Base-by-base conservation (phyloP, 1,140 invertebrate species). In the Pectinophora gossypiella region DNA sequence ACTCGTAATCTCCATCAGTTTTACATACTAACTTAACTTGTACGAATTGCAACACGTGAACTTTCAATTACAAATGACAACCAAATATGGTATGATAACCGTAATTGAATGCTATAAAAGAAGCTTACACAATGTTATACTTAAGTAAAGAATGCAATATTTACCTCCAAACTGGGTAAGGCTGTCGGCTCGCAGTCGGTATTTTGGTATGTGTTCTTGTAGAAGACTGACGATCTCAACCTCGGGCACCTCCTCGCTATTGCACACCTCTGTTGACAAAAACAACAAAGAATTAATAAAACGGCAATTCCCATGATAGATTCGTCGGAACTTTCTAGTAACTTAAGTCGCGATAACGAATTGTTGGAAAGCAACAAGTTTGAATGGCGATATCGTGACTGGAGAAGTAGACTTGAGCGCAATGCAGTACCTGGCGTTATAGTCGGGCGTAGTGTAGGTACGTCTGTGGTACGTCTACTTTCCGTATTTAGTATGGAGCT, bases 151-250 rank as follows among this genome's bases (percentile, higher is more conserved):
- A 32, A 32, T n/a, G 27, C n/a, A 32, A 23, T 23, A 43, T 71
- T 90, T 88, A 96, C 95, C 95, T 89, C 93, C 92, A 88, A 98
- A 99, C 77, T 96, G 91, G n/a, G 97, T 98, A 55, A 98, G 91
- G 53, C 95, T 95, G 88, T 99, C 97, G 47, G 96, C 96, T 84
- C 97, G 91, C 43, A 99, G 91, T 80, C 94, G 95, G 82, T 99
- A 99, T 74, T 93, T 93, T 43, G 97, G 97, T 83, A 99, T 97
- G 88, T 97, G 94, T 84, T 99, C 97, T 88, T 98, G 95, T 43
- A 98, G 88, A 64, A 99, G 89, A 84, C 95, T 97, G 77, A 98
- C 94, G 73, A 98, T 96, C 88, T 99, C 97, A 64, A 98, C 96
- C 90, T 99, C 92, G 77, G 94, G 94, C 79, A 96, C 89, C 81